Conservation (phyloP, 2,797 vertebrate genomes). For the Bufotes viridis region DNA sequence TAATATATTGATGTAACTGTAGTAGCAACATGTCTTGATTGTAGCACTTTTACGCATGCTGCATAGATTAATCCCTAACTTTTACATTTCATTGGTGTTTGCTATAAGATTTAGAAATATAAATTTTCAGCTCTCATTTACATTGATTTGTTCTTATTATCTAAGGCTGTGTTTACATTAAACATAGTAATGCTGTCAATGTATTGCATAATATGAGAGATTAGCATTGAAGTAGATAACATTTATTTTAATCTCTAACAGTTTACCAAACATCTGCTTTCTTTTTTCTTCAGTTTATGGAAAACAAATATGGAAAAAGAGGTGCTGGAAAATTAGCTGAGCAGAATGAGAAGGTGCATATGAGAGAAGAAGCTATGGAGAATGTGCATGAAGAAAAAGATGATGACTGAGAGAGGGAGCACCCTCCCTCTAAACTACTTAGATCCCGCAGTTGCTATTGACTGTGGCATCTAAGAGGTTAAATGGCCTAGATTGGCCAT, state of each 20-base stretch:
- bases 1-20: neutral
- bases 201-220: slow-evolving; percentile 24
- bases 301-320: neutral
- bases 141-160: slow-evolving; percentile 13
- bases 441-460: no score
- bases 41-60: neutral
- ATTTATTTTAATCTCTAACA: slow-evolving; percentile 36
- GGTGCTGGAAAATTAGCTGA: neutral
- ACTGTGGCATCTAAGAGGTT: no score
- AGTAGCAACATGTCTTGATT: neutral
- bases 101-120: neutral
- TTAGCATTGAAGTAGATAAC: slow-evolving; percentile 28
- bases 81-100: slow-evolving; percentile 15
- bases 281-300: neutral
- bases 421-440: no score
- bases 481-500: no score
- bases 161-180: slow-evolving; percentile 3
- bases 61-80: neutral
- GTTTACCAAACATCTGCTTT: slow-evolving; percentile 35
- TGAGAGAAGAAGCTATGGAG: neutral
- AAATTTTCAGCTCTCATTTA: neutral
- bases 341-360: neutral
- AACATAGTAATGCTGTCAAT: slow-evolving; percentile 10
- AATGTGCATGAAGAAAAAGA: neutral
- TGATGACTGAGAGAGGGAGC: no score